Base-by-base conservation (phyloP, 2,888 invertebrate species). In the Alloscopus bannaensis region DNA sequence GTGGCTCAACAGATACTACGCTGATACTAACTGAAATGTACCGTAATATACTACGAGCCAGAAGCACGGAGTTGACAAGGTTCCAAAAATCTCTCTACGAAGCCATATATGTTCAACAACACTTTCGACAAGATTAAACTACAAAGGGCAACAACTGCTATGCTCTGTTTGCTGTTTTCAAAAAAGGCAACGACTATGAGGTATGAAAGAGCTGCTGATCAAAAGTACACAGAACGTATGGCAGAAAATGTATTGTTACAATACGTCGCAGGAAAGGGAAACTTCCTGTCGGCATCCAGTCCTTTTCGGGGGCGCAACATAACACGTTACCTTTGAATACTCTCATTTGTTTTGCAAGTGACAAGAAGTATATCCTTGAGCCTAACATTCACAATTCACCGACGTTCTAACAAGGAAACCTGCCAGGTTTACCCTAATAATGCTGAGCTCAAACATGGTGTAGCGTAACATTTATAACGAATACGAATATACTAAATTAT, bases 51-150 rank as follows among this genome's bases (percentile, higher is more conserved):
- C 59, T 18, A 36, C n/a, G 59, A 66, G 75, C 60, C 59, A 66
- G 75, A 28, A 42, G 50, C n/a, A n/a, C n/a, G 59, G 52, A 57
- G 59, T 36, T 78, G 77, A 78, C 70, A 78, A 26, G 42, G 77
- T 78, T 78, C 77, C 77, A 78, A 78, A 64, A 78, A 70, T 42
- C 42, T 60, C 26, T 69, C 60, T 62, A 77, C 36, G 68, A 76
- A 69, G 69, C 76, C 76, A 69, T 77, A 77, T 77, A 77, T 77
- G 76, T 77, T 77, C 76, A 77, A 69, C 69, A 77, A 77, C 76
- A 77, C 76, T 77, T 77, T 77, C 76, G 69, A 62, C 69, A 69
- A 77, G 60, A 66, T 42, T 31, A 50, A 72, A 77, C 62, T 36
- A 16, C 64, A 77, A 77, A 77, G 76, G 76, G 76, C 76, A 77